Conservation (phyloP, 2,113 vertebrate species). For the Anolis sagrei region DNA sequence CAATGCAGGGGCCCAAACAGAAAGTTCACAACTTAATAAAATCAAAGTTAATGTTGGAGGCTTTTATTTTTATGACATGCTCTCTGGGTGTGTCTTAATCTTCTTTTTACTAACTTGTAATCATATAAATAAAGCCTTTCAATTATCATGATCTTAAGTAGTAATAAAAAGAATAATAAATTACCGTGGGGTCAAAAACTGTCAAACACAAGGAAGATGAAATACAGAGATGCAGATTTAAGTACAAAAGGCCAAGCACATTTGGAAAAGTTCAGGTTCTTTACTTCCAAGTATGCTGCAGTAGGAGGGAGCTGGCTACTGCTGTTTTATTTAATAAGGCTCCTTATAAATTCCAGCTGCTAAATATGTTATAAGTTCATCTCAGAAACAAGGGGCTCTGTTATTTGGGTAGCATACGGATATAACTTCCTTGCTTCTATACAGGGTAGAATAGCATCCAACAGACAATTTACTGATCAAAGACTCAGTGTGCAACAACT, state of each 20-base stretch:
- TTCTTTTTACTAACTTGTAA: slow-evolving; percentile 64
- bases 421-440: slow-evolving; percentile 48
- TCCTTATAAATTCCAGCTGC: slow-evolving; percentile 78
- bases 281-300: slow-evolving; percentile 63
- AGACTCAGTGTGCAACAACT: slow-evolving; percentile 11
- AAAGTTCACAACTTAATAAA: slow-evolving; percentile 64
- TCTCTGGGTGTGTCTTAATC: slow-evolving; percentile 56
- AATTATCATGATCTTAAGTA: slow-evolving; percentile 73
- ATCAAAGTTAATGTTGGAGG: slow-evolving; percentile 54
- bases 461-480: slow-evolving; percentile 31
- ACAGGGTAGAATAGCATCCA: slow-evolving; percentile 35
- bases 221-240: slow-evolving; percentile 68
- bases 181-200: slow-evolving; percentile 75
- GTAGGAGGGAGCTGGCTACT: slow-evolving; percentile 75
- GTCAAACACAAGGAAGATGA: slow-evolving; percentile 73
- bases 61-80: slow-evolving; percentile 63
- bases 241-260: slow-evolving; percentile 68
- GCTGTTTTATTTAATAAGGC: slow-evolving; percentile 80
- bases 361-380: slow-evolving; percentile 75
- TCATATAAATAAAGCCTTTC: slow-evolving; percentile 69
- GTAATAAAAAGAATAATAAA: slow-evolving; percentile 79
- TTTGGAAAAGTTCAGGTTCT: slow-evolving; percentile 72
- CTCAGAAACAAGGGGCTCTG: slow-evolving; percentile 67
- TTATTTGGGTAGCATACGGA: slow-evolving; percentile 39
- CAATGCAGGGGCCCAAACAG: slow-evolving; percentile 51